These are phyloP conservation scores for Fragum fragum DNA, from an alignment of 2,888 invertebrate genomes.

Conservation along the genomic window DNA sequence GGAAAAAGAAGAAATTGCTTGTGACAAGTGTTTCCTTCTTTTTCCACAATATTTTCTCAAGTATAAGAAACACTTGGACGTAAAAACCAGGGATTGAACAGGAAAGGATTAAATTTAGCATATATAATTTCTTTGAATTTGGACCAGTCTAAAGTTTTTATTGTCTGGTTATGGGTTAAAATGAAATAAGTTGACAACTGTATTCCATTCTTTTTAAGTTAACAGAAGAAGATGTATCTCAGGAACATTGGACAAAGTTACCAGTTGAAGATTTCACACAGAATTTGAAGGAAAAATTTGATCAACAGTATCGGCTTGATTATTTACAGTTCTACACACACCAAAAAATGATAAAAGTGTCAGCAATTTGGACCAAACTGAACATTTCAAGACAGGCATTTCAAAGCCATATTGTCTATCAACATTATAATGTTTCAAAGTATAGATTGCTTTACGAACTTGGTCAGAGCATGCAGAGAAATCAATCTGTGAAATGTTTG, in stretches of 20 bases:
- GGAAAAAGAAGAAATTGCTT: too few species aligned
- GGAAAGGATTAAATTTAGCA: too few species aligned
- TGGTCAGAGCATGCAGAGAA: constrained; percentile 73
- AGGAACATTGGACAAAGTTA: constrained; percentile 66
- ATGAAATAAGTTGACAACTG: too few species aligned
- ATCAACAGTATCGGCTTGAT: constrained; percentile 15
- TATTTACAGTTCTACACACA: constrained; percentile 19
- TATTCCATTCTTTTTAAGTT: not conserved
- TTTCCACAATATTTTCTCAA: too few species aligned
- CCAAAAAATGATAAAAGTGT: not conserved
- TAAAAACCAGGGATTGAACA: too few species aligned
- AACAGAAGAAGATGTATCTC: too few species aligned
- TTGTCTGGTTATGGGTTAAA: too few species aligned
- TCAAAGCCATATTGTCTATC: constrained; percentile 64
- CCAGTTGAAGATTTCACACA: constrained; percentile 73
- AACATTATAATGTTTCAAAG: constrained; percentile 79
- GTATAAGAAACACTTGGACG: too few species aligned
- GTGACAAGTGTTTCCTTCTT: too few species aligned
- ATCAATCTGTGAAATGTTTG: constrained; percentile 74
- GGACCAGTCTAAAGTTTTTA: too few species aligned
- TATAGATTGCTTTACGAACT: constrained; percentile 82
- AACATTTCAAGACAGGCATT: constrained; percentile 1
- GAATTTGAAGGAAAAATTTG: constrained; percentile 21
- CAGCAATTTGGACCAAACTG: constrained; percentile 11
- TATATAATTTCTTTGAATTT: too few species aligned